These are phyloP conservation scores for Drosophila merina DNA, from an alignment of 2,888 invertebrate genomes.

Conservation along the genomic window DNA sequence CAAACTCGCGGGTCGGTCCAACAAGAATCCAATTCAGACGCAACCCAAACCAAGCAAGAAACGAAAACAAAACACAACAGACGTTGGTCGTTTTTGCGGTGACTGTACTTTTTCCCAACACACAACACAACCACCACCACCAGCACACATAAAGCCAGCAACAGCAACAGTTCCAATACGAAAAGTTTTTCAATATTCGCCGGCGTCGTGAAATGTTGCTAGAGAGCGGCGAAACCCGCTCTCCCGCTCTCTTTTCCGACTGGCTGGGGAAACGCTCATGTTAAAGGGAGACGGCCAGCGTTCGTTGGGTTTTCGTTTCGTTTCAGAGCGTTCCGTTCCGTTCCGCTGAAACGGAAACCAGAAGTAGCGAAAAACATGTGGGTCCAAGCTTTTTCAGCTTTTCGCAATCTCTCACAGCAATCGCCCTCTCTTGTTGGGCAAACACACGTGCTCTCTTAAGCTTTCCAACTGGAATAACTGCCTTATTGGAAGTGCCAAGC, in stretches of 20 bases:
- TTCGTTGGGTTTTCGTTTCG: constrained; percentile 24
- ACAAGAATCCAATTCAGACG: constrained; percentile 69
- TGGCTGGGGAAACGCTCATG: constrained; percentile 35
- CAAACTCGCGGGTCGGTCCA: constrained; percentile 72
- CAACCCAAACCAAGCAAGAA: constrained; percentile 60
- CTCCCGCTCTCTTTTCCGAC: constrained; percentile 18
- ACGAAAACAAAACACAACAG: constrained; percentile 41
- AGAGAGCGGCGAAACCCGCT: constrained; percentile 41
- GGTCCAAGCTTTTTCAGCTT: constrained; percentile 58
- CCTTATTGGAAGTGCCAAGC: constrained; percentile 48
- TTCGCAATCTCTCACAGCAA: constrained; percentile 34
- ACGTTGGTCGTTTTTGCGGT: constrained; percentile 80
- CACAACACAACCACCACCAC: constrained; percentile 55
- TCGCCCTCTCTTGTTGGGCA: constrained; percentile 36
- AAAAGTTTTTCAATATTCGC: constrained; percentile 80
- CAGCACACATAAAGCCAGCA: constrained; percentile 66
- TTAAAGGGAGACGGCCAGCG: constrained; percentile 16
- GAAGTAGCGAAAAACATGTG: constrained; percentile 73
- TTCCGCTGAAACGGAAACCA: constrained; percentile 69
- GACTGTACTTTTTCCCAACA: constrained; percentile 83
- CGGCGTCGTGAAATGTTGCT: constrained; percentile 76
- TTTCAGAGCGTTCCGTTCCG: constrained; percentile 65
- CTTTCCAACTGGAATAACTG: constrained; percentile 51
- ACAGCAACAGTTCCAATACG: constrained; percentile 79
- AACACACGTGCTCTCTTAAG: constrained; percentile 73